These are phyloP conservation scores for Cephus runcator DNA, from an alignment of 2,888 invertebrate genomes.

Conservation along the genomic window DNA sequence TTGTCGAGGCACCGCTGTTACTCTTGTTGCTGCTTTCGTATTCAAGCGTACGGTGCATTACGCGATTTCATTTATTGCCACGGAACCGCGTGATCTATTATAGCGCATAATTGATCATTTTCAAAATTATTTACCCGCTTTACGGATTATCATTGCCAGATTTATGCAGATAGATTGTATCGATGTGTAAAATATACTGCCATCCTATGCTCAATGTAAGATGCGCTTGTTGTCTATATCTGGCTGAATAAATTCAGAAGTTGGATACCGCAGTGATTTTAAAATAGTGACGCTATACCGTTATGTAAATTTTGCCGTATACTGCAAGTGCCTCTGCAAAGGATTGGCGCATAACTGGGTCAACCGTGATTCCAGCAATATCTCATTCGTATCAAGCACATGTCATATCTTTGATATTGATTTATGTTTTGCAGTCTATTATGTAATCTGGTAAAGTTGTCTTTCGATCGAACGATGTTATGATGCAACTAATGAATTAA, in stretches of 20 bases:
- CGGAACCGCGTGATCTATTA: background rate
- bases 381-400: background rate
- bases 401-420: background rate
- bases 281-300: background rate
- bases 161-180: background rate
- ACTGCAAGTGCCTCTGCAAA: background rate
- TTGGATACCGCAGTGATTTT: background rate
- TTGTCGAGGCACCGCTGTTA: constrained; percentile 33
- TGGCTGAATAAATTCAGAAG: background rate
- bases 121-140: too few species aligned
- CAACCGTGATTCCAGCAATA: constrained; percentile 27
- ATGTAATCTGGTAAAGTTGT: background rate
- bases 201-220: background rate
- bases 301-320: background rate
- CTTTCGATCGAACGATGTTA: background rate
- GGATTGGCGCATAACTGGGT: constrained; percentile 42
- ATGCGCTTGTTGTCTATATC: background rate
- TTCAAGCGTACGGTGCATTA: background rate
- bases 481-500: background rate
- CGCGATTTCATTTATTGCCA: background rate
- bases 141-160: background rate
- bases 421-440: background rate
- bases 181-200: background rate
- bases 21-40: background rate
- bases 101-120: background rate